Conservation (phyloP, 1,140 invertebrate species). For the Aphidius ervi region DNA sequence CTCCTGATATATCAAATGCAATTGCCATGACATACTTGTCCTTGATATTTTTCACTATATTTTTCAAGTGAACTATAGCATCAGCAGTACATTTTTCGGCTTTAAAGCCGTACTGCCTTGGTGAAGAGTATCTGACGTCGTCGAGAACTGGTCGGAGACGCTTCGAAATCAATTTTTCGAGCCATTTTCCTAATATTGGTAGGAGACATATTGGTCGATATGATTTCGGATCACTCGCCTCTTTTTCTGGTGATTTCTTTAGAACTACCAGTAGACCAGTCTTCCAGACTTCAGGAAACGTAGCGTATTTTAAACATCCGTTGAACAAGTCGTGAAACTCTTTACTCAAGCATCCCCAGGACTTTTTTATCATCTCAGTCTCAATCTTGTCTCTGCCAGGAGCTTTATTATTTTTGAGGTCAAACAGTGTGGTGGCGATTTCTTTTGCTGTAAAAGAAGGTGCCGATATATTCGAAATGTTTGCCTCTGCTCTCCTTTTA, state of each 20-base stretch:
- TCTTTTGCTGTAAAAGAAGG: too few relatives aligned
- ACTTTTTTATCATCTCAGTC: too few relatives aligned
- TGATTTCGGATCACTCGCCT: constrained; percentile 31
- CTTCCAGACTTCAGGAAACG: constrained; percentile 45
- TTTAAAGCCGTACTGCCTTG: constrained; percentile 40
- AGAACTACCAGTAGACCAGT: constrained; percentile 34
- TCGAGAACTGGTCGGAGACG: constrained; percentile 13
- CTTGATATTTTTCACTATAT: neutral
- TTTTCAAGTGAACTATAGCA: constrained; percentile 31
- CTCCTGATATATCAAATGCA: constrained; percentile 48
- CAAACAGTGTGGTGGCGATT: too few relatives aligned
- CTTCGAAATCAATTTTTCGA: constrained; percentile 38
- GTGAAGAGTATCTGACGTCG: constrained; percentile 11
- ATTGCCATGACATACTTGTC: constrained; percentile 35
- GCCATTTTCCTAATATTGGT: constrained; percentile 40
- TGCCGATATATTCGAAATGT: too few relatives aligned
- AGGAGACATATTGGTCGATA: constrained; percentile 48
- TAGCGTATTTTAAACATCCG: too few relatives aligned
- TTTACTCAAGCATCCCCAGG: too few relatives aligned
- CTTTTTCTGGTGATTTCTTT: constrained; percentile 38
- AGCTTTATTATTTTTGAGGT: too few relatives aligned
- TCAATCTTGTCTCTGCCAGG: too few relatives aligned
- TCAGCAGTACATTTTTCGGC: constrained; percentile 39
- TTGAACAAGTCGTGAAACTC: too few relatives aligned
- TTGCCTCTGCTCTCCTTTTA: too few relatives aligned